Evolutionary conservation across 2,888 invertebrate species (phyloP).

Genomic region (Norana najaformis): DNA sequence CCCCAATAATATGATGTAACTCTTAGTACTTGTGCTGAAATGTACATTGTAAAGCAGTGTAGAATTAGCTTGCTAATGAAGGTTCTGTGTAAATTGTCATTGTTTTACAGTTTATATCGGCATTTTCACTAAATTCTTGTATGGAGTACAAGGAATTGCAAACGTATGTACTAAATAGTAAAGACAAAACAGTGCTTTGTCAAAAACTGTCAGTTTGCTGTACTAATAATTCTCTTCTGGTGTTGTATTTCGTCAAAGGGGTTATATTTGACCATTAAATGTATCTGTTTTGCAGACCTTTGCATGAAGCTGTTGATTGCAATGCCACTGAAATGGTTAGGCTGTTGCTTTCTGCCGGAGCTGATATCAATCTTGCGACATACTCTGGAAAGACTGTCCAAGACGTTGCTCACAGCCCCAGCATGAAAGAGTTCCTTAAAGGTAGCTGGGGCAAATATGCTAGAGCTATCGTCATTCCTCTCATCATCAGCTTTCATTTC

Average conservation of each 20-base stretch:
- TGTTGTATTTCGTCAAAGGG: neutral
- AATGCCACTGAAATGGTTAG: constrained; percentile 58
- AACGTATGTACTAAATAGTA: neutral
- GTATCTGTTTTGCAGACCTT: constrained; percentile 33
- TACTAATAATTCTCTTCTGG: too few relatives aligned
- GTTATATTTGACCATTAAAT: neutral
- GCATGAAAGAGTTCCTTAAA: constrained; percentile 54
- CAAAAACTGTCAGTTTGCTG: too few relatives aligned
- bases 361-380: constrained; percentile 72
- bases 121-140: neutral
- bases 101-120: neutral
- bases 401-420: constrained; percentile 64
- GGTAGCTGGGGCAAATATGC: neutral
- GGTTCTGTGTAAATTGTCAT: too few relatives aligned
- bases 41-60: too few relatives aligned
- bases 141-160: neutral
- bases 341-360: constrained; percentile 83
- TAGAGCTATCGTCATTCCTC: neutral
- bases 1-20: too few relatives aligned
- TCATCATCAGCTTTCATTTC: neutral
- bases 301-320: constrained; percentile 38
- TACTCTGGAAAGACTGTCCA: constrained; percentile 75
- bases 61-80: too few relatives aligned
- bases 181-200: neutral
- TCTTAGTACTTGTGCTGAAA: too few relatives aligned